Conservation (phyloP, 2,113 vertebrate species). For the Hiodon alosoides region DNA sequence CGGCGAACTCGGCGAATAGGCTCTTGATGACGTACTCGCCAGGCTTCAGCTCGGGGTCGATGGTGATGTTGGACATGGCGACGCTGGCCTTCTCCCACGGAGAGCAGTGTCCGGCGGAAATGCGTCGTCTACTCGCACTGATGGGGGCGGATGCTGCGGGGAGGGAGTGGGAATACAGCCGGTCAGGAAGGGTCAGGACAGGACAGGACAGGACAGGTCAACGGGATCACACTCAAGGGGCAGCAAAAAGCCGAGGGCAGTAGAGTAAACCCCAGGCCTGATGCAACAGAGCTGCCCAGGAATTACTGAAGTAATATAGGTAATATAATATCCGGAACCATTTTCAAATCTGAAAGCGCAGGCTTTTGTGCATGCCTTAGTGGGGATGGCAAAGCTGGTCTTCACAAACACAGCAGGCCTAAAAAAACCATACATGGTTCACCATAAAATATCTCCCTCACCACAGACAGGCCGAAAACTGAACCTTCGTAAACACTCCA, state of each 20-base stretch:
- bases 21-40: slow-evolving; percentile 99
- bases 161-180: neutral
- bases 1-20: slow-evolving; percentile 94
- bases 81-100: slow-evolving; percentile 64
- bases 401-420: too few relatives aligned
- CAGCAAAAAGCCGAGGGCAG: neutral
- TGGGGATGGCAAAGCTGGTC: too few relatives aligned
- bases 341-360: too few relatives aligned
- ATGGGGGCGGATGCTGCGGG: slow-evolving; percentile 29
- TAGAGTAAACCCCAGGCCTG: neutral
- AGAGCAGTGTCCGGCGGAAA: slow-evolving; percentile 61
- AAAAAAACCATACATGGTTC: too few relatives aligned
- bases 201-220: neutral
- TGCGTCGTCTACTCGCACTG: slow-evolving; percentile 60
- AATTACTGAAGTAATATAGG: neutral
- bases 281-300: neutral
- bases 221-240: neutral
- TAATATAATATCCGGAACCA: too few relatives aligned
- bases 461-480: neutral
- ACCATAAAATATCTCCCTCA: too few relatives aligned
- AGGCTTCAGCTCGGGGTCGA: slow-evolving; percentile 97
- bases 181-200: neutral
- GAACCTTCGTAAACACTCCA: slow-evolving; percentile 3
- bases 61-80: slow-evolving; percentile 96
- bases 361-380: too few relatives aligned